Conservation (phyloP, 1,140 invertebrate species). For the Brachionus calyciflorus region DNA sequence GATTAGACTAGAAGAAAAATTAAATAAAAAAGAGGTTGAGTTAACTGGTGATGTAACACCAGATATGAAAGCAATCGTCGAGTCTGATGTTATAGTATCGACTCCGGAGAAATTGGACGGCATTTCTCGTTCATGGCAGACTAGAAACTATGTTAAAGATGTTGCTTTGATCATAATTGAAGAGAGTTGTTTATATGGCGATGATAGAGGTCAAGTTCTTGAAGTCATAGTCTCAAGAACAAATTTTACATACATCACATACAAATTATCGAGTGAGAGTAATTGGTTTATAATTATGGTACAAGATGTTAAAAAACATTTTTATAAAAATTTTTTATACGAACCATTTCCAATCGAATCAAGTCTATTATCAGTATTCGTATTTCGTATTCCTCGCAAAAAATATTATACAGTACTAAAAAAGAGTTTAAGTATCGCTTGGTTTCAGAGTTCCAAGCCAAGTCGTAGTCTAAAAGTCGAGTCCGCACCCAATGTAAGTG, state of each 20-base stretch:
- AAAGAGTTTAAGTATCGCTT: no score
- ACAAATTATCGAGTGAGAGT: conserved; percentile 75
- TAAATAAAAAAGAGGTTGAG: conserved; percentile 76
- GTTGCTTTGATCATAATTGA: conserved; percentile 94
- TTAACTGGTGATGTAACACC: conserved; percentile 93
- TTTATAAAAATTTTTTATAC: conserved; percentile 98
- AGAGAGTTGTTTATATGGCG: conserved; percentile 93
- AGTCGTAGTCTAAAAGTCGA: no score
- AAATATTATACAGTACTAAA: no score
- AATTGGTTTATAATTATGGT: conserved; percentile 90
- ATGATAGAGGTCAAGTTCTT: conserved; percentile 68
- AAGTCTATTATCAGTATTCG: conserved; percentile 78
- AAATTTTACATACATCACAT: conserved; percentile 85
- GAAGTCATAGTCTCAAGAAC: conserved; percentile 72
- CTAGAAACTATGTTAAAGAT: conserved; percentile 83
- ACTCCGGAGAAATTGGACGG: conserved; percentile 99
- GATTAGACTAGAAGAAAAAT: conserved; percentile 47
- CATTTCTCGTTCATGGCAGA: conserved; percentile 94
- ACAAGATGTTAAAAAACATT: conserved; percentile 96
- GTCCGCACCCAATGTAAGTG: no score
- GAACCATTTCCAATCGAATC: conserved; percentile 99
- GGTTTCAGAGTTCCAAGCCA: no score
- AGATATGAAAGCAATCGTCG: conserved; percentile 77
- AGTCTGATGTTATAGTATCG: conserved; percentile 88
- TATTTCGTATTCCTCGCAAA: no score